Conservation (phyloP, 2,113 vertebrate species). For the Bambusicola thoracicus region DNA sequence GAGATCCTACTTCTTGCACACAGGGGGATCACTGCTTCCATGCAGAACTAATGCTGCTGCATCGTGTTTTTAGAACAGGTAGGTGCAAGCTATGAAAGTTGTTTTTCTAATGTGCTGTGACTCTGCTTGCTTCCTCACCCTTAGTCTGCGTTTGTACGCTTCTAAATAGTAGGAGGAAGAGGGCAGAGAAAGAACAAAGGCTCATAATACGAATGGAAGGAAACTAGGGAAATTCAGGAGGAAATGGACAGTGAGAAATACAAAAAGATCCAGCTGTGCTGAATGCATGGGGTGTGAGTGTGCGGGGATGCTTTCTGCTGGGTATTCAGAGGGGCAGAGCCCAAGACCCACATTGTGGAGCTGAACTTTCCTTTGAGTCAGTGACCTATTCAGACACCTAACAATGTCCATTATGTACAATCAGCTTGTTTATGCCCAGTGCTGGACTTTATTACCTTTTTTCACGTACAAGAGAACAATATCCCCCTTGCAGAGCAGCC, state of each 20-base stretch:
- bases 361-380: constrained; percentile 48
- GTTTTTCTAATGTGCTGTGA: constrained; percentile 32
- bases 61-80: background rate
- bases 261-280: constrained; percentile 61
- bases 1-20: background rate
- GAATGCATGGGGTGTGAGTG: background rate
- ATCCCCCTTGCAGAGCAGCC: background rate
- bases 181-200: constrained; percentile 70
- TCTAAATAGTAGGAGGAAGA: constrained; percentile 70
- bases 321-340: constrained; percentile 4
- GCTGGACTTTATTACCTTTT: background rate
- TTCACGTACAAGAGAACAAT: background rate
- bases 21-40: background rate
- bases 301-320: constrained; percentile 42
- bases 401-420: constrained; percentile 65
- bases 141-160: constrained; percentile 5
- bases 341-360: constrained; percentile 33
- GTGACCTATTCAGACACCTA: constrained; percentile 60
- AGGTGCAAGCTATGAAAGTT: background rate
- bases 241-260: constrained; percentile 71
- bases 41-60: background rate
- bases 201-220: constrained; percentile 66
- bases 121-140: constrained; percentile 21
- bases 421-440: constrained; percentile 23
- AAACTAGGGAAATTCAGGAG: constrained; percentile 67